These are phyloP conservation scores for Lacanobia wlatinum DNA, from an alignment of 2,888 invertebrate species.

Conservation along the genomic window DNA sequence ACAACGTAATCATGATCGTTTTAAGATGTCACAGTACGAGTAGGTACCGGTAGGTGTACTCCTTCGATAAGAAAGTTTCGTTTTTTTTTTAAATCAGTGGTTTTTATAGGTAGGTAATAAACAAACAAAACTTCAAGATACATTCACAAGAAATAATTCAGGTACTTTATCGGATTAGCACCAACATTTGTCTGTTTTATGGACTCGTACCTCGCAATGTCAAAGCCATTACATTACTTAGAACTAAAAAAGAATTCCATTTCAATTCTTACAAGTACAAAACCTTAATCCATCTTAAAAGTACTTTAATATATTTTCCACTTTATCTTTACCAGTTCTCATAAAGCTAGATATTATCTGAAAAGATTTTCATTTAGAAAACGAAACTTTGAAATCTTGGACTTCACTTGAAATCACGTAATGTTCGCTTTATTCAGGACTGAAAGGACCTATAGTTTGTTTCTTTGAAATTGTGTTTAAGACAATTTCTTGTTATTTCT, in stretches of 20 bases:
- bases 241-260: slow-evolving; percentile 26
- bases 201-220: slow-evolving; percentile 4
- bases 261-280: slow-evolving; percentile 10
- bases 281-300: slow-evolving; percentile 34
- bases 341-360: slow-evolving; percentile 44
- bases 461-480: slow-evolving; percentile 12
- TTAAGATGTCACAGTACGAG: too few species aligned
- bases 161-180: background rate
- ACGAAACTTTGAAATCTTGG: slow-evolving; percentile 30
- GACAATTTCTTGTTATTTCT: background rate
- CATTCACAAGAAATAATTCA: background rate
- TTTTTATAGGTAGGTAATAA: background rate
- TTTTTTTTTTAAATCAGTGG: too few species aligned
- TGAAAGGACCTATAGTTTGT: slow-evolving; percentile 14
- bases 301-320: slow-evolving; percentile 39
- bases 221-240: slow-evolving; percentile 31
- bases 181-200: background rate
- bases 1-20: too few species aligned
- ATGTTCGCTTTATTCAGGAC: slow-evolving; percentile 29
- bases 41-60: too few species aligned
- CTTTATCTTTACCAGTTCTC: slow-evolving; percentile 35
- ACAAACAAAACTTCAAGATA: background rate
- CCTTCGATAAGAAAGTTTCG: too few species aligned
- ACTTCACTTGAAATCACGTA: slow-evolving; percentile 30
- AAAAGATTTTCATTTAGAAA: slow-evolving; percentile 51